Base-by-base conservation (phyloP, 1,140 invertebrate genomes). In the Teleopsis dalmanni region DNA sequence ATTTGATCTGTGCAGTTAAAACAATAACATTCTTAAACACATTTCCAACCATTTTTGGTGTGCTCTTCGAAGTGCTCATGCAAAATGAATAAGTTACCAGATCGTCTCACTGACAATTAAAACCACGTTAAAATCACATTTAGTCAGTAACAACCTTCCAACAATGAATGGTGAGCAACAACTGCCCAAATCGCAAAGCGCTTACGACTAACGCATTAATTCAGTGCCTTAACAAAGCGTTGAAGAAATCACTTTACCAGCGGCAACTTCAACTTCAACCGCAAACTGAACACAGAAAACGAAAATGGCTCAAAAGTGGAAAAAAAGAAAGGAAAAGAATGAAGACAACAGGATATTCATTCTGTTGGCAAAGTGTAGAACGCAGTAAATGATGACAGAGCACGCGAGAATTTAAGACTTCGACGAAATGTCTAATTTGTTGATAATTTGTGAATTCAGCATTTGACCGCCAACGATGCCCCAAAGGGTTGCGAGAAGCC, bases 161-260 rank as follows among this genome's bases (percentile, higher is more conserved):
- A 9, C 22, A 34, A 36, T n/a, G 6, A 10, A 26, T 21, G 40
- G 33, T 19, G 4, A 18, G 8, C 4, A 4, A 19, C 8, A 34
- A 18, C 8, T 33, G 26, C 21, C 22, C 7, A 48, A 14, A 18
- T 46, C 21, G 47, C 26, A 44, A 35, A n/a, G n/a, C n/a, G n/a
- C 62, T 65, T 65, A 65, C 62, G 62, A 65, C 62, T 58, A 53
- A 55, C 54, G 55, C 62, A 65, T 65, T 56, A 65, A 65, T 65
- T 60, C 62, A 59, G 46, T 61, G 60, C 58, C 60, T 58, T 65
- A 65, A 65, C 62, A 65, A 65, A 65, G 60, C 62, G 62, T 65
- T 65, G 62, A 65, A 65, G 62, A 65, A 65, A 65, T 65, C 62
- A 65, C 62, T 65, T 65, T 65, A 65, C 62, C 62, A 65, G 58